Conservation (phyloP, 2,888 invertebrate genomes). For the Drosophila leonis region DNA sequence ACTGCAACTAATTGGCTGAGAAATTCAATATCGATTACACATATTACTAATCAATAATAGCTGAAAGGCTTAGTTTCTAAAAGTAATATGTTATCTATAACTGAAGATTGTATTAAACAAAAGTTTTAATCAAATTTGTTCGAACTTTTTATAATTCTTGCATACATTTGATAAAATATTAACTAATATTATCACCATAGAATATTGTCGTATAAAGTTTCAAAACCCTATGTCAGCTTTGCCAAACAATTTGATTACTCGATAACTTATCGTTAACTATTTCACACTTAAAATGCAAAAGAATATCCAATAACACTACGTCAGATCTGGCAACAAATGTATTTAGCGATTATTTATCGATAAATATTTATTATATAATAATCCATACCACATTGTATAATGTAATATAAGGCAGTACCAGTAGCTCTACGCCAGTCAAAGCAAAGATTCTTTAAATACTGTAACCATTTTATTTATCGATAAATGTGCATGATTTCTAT, state of each 20-base stretch:
- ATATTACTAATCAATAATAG: neutral
- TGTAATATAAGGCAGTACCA: too few species aligned
- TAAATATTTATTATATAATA: neutral
- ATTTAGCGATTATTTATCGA: neutral
- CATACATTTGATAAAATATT: neutral
- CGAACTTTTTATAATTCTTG: neutral
- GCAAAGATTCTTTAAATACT: neutral
- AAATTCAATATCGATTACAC: neutral
- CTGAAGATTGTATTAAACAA: neutral
- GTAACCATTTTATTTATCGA: neutral
- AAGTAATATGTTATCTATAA: neutral
- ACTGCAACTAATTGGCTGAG: neutral
- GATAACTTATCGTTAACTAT: neutral
- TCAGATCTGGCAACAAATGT: neutral
- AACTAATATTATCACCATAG: neutral
- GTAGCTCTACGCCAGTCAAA: neutral
- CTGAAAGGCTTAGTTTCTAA: neutral
- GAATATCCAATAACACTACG: neutral
- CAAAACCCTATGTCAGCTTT: too few species aligned
- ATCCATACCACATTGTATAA: neutral
- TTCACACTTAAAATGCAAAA: neutral
- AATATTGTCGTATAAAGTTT: too few species aligned
- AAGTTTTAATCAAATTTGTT: neutral
- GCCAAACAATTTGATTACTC: too few species aligned
- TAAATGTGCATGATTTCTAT: neutral